Percentiles rank a stretch among this genome's conserved stretches.
Conservation (phyloP, 1,140 invertebrate genomes). For the Apolygus lucorum region DNA sequence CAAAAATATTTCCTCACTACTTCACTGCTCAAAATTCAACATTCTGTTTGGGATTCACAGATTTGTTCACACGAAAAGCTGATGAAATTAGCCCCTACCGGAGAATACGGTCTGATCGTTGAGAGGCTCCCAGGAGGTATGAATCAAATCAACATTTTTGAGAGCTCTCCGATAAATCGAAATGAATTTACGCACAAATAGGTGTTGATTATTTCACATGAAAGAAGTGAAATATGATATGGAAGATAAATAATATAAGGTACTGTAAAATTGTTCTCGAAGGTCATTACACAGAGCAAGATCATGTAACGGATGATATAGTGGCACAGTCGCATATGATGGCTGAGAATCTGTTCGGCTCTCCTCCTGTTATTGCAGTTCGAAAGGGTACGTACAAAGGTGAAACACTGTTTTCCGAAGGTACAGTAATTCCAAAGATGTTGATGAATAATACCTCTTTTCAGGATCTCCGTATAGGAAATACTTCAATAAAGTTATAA, state of each 20-base stretch:
- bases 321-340: slow-evolving; percentile 20
- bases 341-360: slow-evolving; percentile 21
- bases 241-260: too few species aligned
- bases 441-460: too few species aligned
- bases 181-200: too few species aligned
- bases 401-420: too few species aligned
- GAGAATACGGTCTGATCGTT: slow-evolving; percentile 43
- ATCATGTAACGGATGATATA: slow-evolving; percentile 14
- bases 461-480: slow-evolving; percentile 28
- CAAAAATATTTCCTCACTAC: too few species aligned
- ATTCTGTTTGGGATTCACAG: too few species aligned
- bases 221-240: too few species aligned
- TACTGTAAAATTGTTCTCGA: not conserved
- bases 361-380: slow-evolving; percentile 11
- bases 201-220: too few species aligned
- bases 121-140: slow-evolving; percentile 47
- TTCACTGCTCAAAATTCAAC: too few species aligned
- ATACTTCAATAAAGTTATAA: slow-evolving; percentile 26
- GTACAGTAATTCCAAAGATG: too few species aligned
- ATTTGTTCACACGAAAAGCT: slow-evolving; percentile 40
- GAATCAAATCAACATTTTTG: not conserved
- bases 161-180: too few species aligned
- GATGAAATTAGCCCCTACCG: slow-evolving; percentile 39
- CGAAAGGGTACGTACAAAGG: too few species aligned
- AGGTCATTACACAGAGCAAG: slow-evolving; percentile 22